These are phyloP conservation scores for Xiphophorus hellerii DNA, from an alignment of 2,113 vertebrate species.

Conservation along the genomic window DNA sequence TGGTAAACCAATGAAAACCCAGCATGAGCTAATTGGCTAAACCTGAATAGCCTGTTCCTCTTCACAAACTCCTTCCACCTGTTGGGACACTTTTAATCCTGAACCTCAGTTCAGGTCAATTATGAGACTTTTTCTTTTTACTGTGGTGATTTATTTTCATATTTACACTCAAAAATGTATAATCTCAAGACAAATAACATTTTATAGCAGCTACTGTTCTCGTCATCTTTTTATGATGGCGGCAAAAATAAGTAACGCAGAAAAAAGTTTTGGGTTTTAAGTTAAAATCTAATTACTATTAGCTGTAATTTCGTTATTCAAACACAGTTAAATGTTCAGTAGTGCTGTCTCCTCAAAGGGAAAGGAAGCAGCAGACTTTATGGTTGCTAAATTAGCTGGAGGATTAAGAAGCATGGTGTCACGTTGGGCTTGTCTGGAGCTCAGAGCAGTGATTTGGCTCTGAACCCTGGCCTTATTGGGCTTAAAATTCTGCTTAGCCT, in stretches of 20 bases:
- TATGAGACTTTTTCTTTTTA: not conserved
- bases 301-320: not conserved
- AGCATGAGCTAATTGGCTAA: not conserved
- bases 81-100: not conserved
- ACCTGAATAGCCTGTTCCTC: not conserved
- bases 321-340: not conserved
- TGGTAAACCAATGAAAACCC: not conserved
- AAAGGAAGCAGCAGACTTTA: not conserved
- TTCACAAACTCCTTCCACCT: not conserved
- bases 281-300: not conserved
- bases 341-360: not conserved
- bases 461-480: constrained; percentile 19
- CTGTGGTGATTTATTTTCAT: not conserved
- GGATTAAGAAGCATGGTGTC: constrained; percentile 55
- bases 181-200: not conserved
- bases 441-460: constrained; percentile 37
- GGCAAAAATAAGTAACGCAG: not conserved
- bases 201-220: not conserved
- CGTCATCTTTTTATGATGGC: not conserved
- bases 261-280: no score
- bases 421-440: constrained; percentile 33
- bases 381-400: constrained; percentile 20
- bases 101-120: not conserved
- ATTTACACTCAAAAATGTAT: not conserved
- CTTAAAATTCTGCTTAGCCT: constrained; percentile 47